Conservation (phyloP, 35 echinoderm and acorn worm species). For the Strongylocentrotus purpuratus region DNA sequence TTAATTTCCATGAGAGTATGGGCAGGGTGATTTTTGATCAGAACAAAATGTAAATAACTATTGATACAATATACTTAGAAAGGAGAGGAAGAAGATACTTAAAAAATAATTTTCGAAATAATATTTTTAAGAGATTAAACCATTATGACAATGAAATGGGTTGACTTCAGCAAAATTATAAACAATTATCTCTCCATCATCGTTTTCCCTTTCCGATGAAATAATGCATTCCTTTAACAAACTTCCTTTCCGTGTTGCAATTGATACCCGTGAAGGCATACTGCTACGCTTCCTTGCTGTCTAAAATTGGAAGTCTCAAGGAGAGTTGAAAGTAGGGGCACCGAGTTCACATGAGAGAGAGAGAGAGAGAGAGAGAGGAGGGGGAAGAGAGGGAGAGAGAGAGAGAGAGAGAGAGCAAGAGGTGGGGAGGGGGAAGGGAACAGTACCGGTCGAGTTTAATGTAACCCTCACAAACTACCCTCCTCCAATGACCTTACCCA, state of each 20-base stretch:
- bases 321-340: slow-evolving; percentile 8
- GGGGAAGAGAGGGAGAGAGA: not conserved
- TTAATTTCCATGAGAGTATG: no score
- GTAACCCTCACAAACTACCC: not conserved
- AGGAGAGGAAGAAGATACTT: no score
- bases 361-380: not conserved
- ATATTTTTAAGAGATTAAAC: no score
- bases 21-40: no score
- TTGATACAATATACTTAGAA: no score
- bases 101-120: no score
- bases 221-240: not conserved
- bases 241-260: not conserved
- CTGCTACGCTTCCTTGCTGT: not conserved
- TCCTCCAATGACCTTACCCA: not conserved
- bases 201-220: not conserved
- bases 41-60: no score
- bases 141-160: not conserved
- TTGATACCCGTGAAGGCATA: slow-evolving; percentile 9
- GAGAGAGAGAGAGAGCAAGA: slow-evolving; percentile 2
- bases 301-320: not conserved
- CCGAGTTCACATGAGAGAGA: not conserved
- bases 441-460: not conserved
- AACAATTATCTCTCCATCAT: not conserved
- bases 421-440: not conserved
- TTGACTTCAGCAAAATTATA: not conserved